Evolutionary conservation across 37 sponge, comb jelly and placozoan genomes (phyloP), one percentile per base, ranked within the genome.

Genomic region (Haliclona indistincta): DNA sequence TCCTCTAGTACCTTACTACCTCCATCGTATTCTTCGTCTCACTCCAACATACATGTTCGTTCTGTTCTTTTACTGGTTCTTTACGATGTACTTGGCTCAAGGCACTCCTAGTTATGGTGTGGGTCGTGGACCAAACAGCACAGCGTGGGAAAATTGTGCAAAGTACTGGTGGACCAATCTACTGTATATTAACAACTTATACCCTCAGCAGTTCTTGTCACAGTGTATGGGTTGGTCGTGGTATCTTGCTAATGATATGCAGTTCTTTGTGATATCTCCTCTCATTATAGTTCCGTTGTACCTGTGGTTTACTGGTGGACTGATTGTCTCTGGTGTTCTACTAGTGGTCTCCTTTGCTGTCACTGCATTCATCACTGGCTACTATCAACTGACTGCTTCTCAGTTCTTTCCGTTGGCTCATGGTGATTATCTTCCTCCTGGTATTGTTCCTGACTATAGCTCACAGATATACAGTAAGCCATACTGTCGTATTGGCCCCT

Each of bases 161-260:
- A 38, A 76, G 35, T 81, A 88, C 49, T 88, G 89, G 89, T 88
- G 83, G 83, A 75, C 83, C 35, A 83, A 82, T 54, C 55, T 80
- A 3, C 71, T 89, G 34, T 89, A 80, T 56, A 79, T 89, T 3
- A 84, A 89, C 58, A 89, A 85, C 69, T 89, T 89, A 29, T 79
- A 75, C 64, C 90, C 90, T 4, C 35, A 55, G 8, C 19, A 52
- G 17, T 70, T 75, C 5, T 10, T 3, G 0, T 49, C 74, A 7
- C 40, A 64, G 22, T 89, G 90, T 66, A 53, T 79, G 19, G 80
- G 76, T 2, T 80, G 81, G 85, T 20, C 85, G 7, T 89, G 83
- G 83, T 89, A 89, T 38, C 34, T 89, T 20, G 84, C 85, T 25
- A 60, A 58, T 68, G 90, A 85, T 58, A 85, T 79, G 69, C 90